Conservation (phyloP, 2,113 vertebrate species). For the Pelecanoides urinatrix region DNA sequence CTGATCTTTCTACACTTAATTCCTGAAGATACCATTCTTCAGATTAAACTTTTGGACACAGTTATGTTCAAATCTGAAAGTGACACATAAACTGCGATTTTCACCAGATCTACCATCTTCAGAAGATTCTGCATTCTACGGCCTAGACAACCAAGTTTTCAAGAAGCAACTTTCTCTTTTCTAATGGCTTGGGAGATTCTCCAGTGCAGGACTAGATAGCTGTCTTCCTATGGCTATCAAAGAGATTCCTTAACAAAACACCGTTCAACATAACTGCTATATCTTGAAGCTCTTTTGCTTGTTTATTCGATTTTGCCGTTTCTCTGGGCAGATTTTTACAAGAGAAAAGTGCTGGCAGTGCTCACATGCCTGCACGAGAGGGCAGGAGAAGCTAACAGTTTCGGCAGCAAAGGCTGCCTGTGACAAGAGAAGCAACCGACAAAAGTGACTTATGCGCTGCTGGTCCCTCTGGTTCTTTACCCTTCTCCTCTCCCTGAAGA, state of each 20-base stretch:
- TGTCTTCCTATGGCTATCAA: neutral
- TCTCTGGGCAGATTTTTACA: neutral
- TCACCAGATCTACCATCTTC: neutral
- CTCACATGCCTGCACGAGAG: conserved; percentile 69
- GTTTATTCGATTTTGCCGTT: neutral
- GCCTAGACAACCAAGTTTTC: neutral
- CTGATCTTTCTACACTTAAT: neutral
- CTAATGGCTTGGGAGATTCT: neutral
- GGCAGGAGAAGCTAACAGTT: conserved; percentile 74
- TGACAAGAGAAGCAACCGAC: neutral
- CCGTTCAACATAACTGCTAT: neutral
- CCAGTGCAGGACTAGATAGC: neutral
- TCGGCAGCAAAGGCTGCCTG: neutral
- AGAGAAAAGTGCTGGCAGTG: conserved; percentile 38
- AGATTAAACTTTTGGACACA: neutral
- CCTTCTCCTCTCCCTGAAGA: neutral
- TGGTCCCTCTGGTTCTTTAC: neutral
- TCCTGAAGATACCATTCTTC: neutral
- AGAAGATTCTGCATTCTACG: neutral
- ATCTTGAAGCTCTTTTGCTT: neutral
- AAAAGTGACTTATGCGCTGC: neutral
- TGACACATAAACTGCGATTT: neutral
- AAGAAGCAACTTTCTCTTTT: neutral
- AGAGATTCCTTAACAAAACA: neutral
- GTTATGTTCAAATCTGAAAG: neutral